Conservation (phyloP, 2,797 vertebrate species). For the Acipenser transmontanus region DNA sequence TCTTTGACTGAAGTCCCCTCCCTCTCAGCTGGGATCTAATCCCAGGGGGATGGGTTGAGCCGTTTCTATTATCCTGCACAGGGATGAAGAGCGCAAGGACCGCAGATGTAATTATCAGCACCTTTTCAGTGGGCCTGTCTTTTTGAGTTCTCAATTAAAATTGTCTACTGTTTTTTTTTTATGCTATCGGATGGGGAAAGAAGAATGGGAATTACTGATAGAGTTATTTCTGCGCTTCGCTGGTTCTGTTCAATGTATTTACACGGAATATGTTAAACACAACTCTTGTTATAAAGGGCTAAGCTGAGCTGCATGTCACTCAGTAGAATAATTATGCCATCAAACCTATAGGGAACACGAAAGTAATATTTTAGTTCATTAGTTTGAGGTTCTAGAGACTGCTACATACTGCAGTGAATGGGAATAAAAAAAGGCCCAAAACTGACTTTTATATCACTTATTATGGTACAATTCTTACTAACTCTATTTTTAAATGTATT, state of each 20-base stretch:
- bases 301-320: too few species aligned
- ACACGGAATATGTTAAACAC: not conserved
- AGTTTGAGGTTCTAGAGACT: too few species aligned
- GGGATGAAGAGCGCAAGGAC: constrained; percentile 44
- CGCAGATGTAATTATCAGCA: constrained; percentile 48
- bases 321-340: too few species aligned
- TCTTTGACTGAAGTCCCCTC: constrained; percentile 64
- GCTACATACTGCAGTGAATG: too few species aligned
- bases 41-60: constrained; percentile 33
- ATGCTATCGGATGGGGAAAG: not conserved
- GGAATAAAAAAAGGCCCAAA: too few species aligned
- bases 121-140: constrained; percentile 38
- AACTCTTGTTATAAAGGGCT: too few species aligned
- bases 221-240: constrained; percentile 1
- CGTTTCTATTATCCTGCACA: constrained; percentile 35
- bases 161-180: constrained; percentile 32
- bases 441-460: too few species aligned
- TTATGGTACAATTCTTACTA: too few species aligned
- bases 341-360: too few species aligned
- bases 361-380: too few species aligned
- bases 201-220: not conserved
- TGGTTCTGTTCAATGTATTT: not conserved
- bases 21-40: constrained; percentile 54
- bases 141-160: constrained; percentile 51
- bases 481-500: too few species aligned